A percentile compares a stretch with the other conserved stretches of the same genome.
phyloP scores from a whole-genome alignment of 2,888 invertebrate species.

The Cheiracanthium punctorium region DNA sequence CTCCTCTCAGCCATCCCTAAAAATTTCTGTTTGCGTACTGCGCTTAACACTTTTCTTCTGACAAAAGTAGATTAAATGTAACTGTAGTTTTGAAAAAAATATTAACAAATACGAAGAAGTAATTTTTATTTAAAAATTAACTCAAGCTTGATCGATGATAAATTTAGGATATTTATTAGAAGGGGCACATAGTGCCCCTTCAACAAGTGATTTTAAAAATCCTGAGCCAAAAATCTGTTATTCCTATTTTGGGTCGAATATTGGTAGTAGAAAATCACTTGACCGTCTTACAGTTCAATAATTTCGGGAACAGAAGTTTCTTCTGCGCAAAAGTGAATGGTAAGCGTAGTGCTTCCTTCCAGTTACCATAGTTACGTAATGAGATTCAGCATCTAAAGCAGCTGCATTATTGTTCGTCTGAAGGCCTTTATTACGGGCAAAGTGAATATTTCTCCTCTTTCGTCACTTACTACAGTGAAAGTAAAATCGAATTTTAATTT shows the following conservation, averaged over 20 bases:
- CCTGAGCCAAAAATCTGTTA: too few relatives aligned
- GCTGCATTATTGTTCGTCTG: conserved; percentile 56
- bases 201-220: too few relatives aligned
- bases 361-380: conserved; percentile 54
- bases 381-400: conserved; percentile 56
- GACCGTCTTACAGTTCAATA: conserved; percentile 57
- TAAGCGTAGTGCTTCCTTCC: conserved; percentile 34
- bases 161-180: too few relatives aligned
- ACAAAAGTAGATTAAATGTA: too few relatives aligned
- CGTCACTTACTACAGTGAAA: conserved; percentile 18
- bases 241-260: conserved; percentile 43
- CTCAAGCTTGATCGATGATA: too few relatives aligned
- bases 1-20: too few relatives aligned
- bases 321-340: conserved; percentile 3
- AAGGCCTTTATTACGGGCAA: conserved; percentile 61
- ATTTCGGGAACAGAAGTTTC: conserved; percentile 40
- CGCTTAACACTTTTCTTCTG: too few relatives aligned
- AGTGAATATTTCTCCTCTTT: conserved; percentile 46
- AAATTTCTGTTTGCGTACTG: too few relatives aligned
- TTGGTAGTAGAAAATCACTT: conserved; percentile 54
- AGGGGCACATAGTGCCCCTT: too few relatives aligned
- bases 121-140: too few relatives aligned
- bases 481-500: conserved; percentile 5
- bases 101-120: too few relatives aligned
- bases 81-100: too few relatives aligned